These are phyloP conservation scores for Borostomias antarcticus DNA, from an alignment of 2,797 vertebrate species.

Conservation along the genomic window DNA sequence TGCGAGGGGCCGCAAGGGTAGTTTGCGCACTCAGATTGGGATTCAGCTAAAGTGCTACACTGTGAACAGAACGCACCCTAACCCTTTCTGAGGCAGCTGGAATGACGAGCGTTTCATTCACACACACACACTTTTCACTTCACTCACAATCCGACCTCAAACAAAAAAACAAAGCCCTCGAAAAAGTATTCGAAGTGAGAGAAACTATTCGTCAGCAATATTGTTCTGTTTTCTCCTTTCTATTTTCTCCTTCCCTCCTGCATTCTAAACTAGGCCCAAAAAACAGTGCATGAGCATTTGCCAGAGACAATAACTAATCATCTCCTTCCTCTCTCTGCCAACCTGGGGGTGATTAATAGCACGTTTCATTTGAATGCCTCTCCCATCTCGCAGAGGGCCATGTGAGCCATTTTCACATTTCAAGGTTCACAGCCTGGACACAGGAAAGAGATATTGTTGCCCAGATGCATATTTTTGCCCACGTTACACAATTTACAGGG, in stretches of 20 bases:
- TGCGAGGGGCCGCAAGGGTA: too few species aligned
- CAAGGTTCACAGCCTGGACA: constrained; percentile 53
- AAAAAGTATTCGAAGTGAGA: background rate
- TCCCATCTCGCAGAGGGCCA: constrained; percentile 32
- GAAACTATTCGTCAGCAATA: background rate
- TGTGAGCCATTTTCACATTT: constrained; percentile 59
- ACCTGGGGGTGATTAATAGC: constrained; percentile 35
- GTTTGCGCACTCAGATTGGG: too few species aligned
- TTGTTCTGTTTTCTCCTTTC: too few species aligned
- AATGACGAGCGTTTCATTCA: background rate
- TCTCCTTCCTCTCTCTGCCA: constrained; percentile 26
- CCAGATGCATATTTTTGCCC: constrained; percentile 49
- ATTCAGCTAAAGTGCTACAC: too few species aligned
- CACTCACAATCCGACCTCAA: background rate
- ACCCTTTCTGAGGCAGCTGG: too few species aligned
- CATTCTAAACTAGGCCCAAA: constrained; percentile 6
- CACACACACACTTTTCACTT: background rate
- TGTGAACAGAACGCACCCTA: background rate
- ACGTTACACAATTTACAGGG: constrained; percentile 41
- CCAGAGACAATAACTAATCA: constrained; percentile 35
- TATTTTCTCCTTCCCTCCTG: background rate
- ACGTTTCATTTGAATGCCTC: constrained; percentile 52
- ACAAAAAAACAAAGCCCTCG: background rate
- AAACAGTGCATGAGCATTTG: constrained; percentile 36
- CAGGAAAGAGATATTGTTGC: constrained; percentile 50